These are phyloP conservation scores for Latheticus oryzae DNA, from an alignment of 2,888 invertebrate species.

Conservation along the genomic window DNA sequence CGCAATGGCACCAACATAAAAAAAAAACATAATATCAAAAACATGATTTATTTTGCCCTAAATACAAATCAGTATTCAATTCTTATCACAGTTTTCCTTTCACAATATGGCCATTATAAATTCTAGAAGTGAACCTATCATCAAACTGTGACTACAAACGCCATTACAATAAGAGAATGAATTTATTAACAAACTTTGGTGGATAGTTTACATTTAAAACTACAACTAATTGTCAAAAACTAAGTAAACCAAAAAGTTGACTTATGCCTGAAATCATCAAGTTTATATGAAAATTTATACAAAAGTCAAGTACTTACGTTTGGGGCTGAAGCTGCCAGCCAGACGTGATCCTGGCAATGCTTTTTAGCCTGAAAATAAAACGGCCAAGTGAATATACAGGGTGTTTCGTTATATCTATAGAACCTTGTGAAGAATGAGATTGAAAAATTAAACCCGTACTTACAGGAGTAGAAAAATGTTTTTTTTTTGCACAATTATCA, in stretches of 20 bases:
- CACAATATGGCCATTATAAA: constrained; percentile 28
- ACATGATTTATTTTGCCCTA: constrained; percentile 22
- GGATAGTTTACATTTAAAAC: constrained; percentile 23
- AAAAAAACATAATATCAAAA: constrained; percentile 15
- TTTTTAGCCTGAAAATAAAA: constrained; percentile 44
- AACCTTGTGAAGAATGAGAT: no score
- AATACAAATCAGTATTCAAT: constrained; percentile 24
- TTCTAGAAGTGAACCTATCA: background rate
- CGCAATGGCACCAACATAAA: constrained; percentile 58
- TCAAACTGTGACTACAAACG: constrained; percentile 41
- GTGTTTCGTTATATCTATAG: no score
- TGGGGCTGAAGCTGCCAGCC: constrained; percentile 12
- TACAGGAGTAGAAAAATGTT: no score
- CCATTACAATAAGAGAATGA: constrained; percentile 30
- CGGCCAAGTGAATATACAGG: no score
- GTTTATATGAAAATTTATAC: background rate
- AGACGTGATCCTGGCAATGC: constrained; percentile 52
- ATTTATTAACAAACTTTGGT: constrained; percentile 44
- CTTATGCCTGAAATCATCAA: background rate
- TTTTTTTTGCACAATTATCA: no score
- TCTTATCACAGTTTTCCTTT: constrained; percentile 46
- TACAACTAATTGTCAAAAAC: constrained; percentile 13
- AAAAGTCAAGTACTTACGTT: background rate
- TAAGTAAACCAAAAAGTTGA: constrained; percentile 1
- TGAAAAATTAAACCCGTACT: no score